phyloP scores from a whole-genome alignment of 1,140 invertebrate species.

The Sinella curviseta region DNA sequence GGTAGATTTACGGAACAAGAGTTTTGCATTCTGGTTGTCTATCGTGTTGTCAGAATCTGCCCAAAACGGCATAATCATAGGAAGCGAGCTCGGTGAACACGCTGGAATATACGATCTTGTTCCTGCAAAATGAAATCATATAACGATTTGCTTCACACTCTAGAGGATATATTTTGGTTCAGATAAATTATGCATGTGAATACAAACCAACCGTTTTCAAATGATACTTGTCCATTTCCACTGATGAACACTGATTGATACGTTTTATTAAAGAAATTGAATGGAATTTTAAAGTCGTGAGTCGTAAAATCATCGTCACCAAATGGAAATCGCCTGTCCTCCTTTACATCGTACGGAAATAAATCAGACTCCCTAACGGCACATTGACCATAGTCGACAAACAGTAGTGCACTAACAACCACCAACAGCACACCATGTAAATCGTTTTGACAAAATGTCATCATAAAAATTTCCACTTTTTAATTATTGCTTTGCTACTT shows the following conservation, averaged over 20 bases:
- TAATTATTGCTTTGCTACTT: too few relatives aligned
- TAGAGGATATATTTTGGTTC: too few relatives aligned
- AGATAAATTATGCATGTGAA: too few relatives aligned
- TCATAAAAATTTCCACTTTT: too few relatives aligned
- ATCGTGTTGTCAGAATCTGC: slow-evolving; percentile 2
- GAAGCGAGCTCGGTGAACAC: not conserved
- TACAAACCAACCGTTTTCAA: not conserved
- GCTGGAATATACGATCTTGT: not conserved
- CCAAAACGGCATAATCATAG: slow-evolving; percentile 33
- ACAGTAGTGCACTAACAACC: too few relatives aligned
- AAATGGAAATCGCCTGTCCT: not conserved
- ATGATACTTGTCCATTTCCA: slow-evolving; percentile 16
- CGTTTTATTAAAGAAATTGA: not conserved
- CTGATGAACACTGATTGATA: not conserved
- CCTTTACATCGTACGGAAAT: not conserved
- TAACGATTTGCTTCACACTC: too few relatives aligned
- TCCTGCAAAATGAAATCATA: slow-evolving; percentile 1
- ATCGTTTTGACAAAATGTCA: too few relatives aligned
- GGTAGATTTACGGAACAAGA: slow-evolving; percentile 23
- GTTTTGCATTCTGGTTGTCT: slow-evolving; percentile 7
- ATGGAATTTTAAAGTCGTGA: not conserved
- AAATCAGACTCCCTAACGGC: not conserved
- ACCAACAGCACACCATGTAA: too few relatives aligned
- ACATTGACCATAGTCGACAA: too few relatives aligned
- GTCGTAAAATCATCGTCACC: not conserved